phyloP scores from a whole-genome alignment of 2,888 invertebrate genomes.

The Caenorhabditis afra region DNA sequence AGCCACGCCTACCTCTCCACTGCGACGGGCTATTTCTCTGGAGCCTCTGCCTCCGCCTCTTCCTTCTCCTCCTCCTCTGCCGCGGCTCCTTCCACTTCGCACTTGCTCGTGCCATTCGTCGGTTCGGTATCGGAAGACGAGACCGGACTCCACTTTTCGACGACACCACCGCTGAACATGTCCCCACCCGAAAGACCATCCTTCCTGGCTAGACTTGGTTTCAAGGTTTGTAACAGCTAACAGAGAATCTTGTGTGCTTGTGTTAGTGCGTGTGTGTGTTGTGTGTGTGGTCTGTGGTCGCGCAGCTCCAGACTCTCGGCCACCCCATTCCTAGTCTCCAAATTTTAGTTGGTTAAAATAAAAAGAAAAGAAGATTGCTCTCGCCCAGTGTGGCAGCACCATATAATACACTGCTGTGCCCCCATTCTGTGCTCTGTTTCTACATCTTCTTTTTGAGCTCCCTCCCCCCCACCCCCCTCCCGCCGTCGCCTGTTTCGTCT shows the following conservation, averaged over 20 bases:
- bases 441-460: conserved; percentile 20
- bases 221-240: conserved; percentile 52
- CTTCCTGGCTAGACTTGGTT: conserved; percentile 62
- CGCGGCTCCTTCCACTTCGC: conserved; percentile 1
- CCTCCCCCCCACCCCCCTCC: too few relatives aligned
- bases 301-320: too few relatives aligned
- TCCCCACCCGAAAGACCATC: conserved; percentile 54
- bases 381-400: not conserved
- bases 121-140: conserved; percentile 65
- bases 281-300: not conserved
- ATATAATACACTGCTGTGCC: conserved; percentile 56
- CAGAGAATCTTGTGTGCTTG: not conserved
- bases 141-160: conserved; percentile 62
- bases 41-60: conserved; percentile 22
- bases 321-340: not conserved
- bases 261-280: conserved; percentile 4
- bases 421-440: conserved; percentile 28
- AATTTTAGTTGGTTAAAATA: conserved; percentile 27
- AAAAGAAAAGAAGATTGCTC: conserved; percentile 19
- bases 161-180: conserved; percentile 62
- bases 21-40: conserved; percentile 54
- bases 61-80: not conserved
- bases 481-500: not conserved
- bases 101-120: conserved; percentile 36
- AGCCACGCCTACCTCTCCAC: conserved; percentile 60